A percentile compares a stretch with the other conserved stretches of the same genome.
These are phyloP conservation scores for Drosophila kohkoa DNA, from an alignment of 1,140 invertebrate species.

Conservation along the genomic window DNA sequence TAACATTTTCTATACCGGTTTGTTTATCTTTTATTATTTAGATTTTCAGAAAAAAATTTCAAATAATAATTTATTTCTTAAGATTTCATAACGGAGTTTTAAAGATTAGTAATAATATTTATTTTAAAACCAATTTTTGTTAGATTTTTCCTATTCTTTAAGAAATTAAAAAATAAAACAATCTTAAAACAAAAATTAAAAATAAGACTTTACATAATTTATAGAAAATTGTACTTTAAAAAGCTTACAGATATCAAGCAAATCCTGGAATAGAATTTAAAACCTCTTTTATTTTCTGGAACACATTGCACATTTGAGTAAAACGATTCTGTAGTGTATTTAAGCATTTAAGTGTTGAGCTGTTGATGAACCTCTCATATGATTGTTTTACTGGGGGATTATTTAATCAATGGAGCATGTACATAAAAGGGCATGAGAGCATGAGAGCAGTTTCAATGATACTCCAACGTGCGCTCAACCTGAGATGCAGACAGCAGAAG, in stretches of 20 bases:
- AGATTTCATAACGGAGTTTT: too few relatives aligned
- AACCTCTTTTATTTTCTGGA: too few relatives aligned
- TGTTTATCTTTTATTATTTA: background rate
- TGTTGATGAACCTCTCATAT: background rate
- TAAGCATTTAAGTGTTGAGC: background rate
- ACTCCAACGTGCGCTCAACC: conserved; percentile 66
- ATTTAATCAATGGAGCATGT: conserved; percentile 74
- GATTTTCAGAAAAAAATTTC: background rate
- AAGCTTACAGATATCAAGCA: too few relatives aligned
- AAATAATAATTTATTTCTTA: background rate
- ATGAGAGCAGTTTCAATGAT: conserved; percentile 52
- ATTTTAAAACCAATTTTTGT: too few relatives aligned
- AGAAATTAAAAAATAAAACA: too few relatives aligned
- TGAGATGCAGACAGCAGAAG: conserved; percentile 4
- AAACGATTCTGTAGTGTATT: conserved; percentile 1
- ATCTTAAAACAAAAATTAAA: too few relatives aligned
- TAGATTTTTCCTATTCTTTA: too few relatives aligned
- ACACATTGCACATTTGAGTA: background rate
- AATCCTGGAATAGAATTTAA: too few relatives aligned
- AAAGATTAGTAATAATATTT: too few relatives aligned
- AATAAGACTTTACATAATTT: too few relatives aligned
- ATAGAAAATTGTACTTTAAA: too few relatives aligned
- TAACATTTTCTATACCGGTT: background rate
- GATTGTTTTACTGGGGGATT: conserved; percentile 45
- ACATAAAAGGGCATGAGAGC: conserved; percentile 64